Evolutionary conservation across 1,140 invertebrate genomes (phyloP), one percentile per base, ranked within the genome.

Genomic region (Trichonephila clavipes): DNA sequence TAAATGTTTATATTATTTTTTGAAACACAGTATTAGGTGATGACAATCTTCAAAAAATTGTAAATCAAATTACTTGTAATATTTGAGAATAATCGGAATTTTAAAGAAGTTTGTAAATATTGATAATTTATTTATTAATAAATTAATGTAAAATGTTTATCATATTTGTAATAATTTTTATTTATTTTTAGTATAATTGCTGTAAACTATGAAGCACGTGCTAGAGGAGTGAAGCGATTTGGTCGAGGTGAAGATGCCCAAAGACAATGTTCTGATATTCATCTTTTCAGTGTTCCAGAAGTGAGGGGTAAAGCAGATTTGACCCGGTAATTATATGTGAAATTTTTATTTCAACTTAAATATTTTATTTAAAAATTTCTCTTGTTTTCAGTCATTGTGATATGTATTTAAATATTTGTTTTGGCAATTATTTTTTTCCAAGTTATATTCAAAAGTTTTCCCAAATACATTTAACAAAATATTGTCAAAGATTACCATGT

Each of bases 121-220:
- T 2, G 34, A 5, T 5, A 62, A 51, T 51, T 10, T 51, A 10
- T 51, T 12, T 62, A 1, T 62, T 21, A 21, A 40, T 40, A 18
- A 18, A 77, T 77, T 18, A 40, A 34, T 40, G 12, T 1, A 40
- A 34, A 0, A 2, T 77, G 16, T 34, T 40, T 19, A 16, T 16
- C 61, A 14, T 62, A 16, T 18, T 21, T 62, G 19, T 21, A 77
- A 77, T 18, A 6, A 14, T 18, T 40, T 77, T 19, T 18, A 77
- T 14, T 28, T 14, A 21, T 69, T 77, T 40, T 77, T 34, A 99
- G 98, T 77, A 98, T 99, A 94, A 99, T 99, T 95, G 99, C 99
- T 77, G 98, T 99, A 0, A 99, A 99, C 96, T 99, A 99, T 96
- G 98, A 99, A 95, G 99, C 99, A 0, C 96, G 98, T 95, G 97